Conservation (phyloP, 2,113 vertebrate species). For the Gobiocypris rarus region DNA sequence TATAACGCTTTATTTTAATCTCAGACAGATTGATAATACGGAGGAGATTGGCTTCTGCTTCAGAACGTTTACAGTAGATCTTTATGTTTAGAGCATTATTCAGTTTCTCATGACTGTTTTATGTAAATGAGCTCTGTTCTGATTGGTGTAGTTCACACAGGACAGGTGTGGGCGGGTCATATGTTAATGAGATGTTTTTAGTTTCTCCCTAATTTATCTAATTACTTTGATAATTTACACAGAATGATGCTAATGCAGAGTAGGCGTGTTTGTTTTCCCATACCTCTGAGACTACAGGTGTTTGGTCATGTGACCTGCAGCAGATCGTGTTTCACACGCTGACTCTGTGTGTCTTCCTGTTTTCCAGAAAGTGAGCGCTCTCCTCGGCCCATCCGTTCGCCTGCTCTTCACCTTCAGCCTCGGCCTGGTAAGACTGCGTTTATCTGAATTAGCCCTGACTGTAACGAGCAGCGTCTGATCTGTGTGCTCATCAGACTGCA, state of each 20-base stretch:
- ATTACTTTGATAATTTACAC: background rate
- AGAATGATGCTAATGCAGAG: background rate
- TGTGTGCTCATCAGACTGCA: background rate
- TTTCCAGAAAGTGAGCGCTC: constrained; percentile 5
- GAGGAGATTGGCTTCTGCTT: constrained; percentile 1
- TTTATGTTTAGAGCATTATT: too few relatives aligned
- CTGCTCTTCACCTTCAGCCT: constrained; percentile 54
- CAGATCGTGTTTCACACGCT: background rate
- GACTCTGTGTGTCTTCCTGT: background rate
- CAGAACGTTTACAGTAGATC: background rate
- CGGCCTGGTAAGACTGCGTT: constrained; percentile 61
- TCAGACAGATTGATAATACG: background rate
- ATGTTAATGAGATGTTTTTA: background rate
- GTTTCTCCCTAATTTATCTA: background rate
- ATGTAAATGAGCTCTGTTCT: background rate
- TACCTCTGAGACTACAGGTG: background rate
- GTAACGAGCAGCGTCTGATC: background rate
- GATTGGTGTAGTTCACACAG: background rate
- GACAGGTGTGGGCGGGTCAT: background rate
- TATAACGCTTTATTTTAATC: constrained; percentile 24
- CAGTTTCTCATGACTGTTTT: background rate
- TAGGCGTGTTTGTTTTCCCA: background rate
- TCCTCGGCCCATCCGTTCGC: background rate
- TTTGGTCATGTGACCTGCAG: background rate
- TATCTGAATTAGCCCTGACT: background rate